These are phyloP conservation scores for Sinelater perroti DNA, from an alignment of 2,888 invertebrate species.

Conservation along the genomic window DNA sequence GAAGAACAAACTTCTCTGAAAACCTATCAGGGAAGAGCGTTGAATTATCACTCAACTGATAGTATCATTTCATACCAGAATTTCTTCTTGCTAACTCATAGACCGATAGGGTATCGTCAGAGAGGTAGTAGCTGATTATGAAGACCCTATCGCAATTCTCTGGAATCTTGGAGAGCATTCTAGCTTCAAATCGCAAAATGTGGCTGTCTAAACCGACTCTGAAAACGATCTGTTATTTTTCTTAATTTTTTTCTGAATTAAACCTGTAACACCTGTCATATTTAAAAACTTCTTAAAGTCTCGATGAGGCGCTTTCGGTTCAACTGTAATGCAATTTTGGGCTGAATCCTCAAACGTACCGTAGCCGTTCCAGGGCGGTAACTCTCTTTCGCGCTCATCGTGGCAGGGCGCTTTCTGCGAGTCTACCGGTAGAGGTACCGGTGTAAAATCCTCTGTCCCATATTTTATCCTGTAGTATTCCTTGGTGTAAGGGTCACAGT, in stretches of 20 bases:
- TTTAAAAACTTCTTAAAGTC: constrained; percentile 86
- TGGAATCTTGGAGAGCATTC: constrained; percentile 76
- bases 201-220: constrained; percentile 79
- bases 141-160: constrained; percentile 75
- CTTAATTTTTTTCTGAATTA: background rate
- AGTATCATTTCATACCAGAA: constrained; percentile 64
- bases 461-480: constrained; percentile 75
- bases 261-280: too few relatives aligned
- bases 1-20: constrained; percentile 62
- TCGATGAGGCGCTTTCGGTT: constrained; percentile 78
- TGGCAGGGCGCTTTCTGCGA: constrained; percentile 50
- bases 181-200: constrained; percentile 80
- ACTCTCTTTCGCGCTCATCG: constrained; percentile 59
- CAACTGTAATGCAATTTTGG: constrained; percentile 82
- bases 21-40: constrained; percentile 1
- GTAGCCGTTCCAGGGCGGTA: constrained; percentile 92
- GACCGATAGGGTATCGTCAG: constrained; percentile 85
- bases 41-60: background rate
- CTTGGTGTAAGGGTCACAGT: constrained; percentile 87
- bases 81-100: constrained; percentile 80
- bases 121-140: constrained; percentile 80
- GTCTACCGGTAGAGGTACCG: constrained; percentile 63
- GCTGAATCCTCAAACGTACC: constrained; percentile 91
- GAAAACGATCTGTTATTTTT: constrained; percentile 43
- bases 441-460: constrained; percentile 70